A percentile compares a stretch with the other conserved stretches of the same genome.
These are phyloP conservation scores for Gari tellinella DNA, from an alignment of 2,888 invertebrate genomes.

Conservation along the genomic window DNA sequence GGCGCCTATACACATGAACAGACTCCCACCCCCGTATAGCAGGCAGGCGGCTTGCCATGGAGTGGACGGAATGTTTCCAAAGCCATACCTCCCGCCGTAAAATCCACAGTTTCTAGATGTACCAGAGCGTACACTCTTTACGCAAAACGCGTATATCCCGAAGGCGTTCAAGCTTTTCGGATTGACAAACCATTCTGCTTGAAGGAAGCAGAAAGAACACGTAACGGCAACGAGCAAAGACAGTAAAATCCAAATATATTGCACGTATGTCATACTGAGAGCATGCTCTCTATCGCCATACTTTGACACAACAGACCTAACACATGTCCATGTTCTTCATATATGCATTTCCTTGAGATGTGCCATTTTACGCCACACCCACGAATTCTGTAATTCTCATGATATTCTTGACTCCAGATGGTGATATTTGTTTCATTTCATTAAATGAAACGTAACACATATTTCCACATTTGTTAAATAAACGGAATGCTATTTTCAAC, in stretches of 20 bases:
- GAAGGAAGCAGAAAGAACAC: conserved; percentile 83
- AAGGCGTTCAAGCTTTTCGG: conserved; percentile 71
- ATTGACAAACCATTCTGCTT: conserved; percentile 84
- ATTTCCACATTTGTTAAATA: no score
- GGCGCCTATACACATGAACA: conserved; percentile 79
- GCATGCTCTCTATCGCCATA: no score
- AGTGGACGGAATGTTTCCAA: conserved; percentile 75
- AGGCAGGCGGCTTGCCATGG: conserved; percentile 82
- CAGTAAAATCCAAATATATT: conserved; percentile 82
- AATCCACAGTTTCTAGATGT: conserved; percentile 64
- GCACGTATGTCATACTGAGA: conserved; percentile 60
- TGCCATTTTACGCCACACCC: no score
- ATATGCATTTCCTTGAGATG: no score
- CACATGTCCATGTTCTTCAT: no score
- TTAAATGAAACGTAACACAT: no score
- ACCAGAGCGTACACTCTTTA: conserved; percentile 31
- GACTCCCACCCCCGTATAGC: conserved; percentile 81
- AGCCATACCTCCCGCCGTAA: conserved; percentile 77
- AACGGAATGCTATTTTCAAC: no score
- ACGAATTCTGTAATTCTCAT: no score
- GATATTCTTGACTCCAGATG: no score
- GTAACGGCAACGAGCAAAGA: conserved; percentile 83
- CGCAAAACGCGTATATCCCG: conserved; percentile 78
- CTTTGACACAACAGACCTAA: no score
- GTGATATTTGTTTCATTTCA: no score